A percentile compares a stretch with the other conserved stretches of the same genome.
Evolutionary conservation across 2,113 vertebrate species (phyloP).

Genomic region (Oriolus oriolus): DNA sequence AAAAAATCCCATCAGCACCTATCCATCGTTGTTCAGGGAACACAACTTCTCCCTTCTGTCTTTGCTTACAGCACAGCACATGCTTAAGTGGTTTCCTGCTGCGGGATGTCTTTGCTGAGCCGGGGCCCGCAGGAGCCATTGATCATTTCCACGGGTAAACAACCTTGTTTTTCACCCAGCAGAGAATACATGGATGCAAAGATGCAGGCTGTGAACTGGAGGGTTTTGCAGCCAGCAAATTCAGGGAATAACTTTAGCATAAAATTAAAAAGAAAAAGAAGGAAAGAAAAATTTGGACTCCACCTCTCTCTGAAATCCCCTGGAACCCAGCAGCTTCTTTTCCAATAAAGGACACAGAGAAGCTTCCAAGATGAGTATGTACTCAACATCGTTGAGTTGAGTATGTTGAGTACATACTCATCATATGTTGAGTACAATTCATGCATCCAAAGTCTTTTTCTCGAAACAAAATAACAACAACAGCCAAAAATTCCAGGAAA

Average conservation of each 20-base stretch:
- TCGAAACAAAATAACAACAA: background rate
- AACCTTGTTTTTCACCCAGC: constrained; percentile 19
- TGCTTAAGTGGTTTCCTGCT: constrained; percentile 18
- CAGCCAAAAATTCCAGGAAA: background rate
- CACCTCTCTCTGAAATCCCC: background rate
- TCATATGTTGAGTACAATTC: too few species aligned
- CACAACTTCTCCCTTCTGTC: background rate
- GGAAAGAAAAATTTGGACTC: background rate
- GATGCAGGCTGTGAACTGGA: background rate
- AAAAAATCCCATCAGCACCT: background rate
- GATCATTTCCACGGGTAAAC: constrained; percentile 34
- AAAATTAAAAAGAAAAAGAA: background rate
- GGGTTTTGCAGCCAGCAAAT: background rate
- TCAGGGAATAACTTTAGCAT: background rate
- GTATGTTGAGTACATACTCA: too few species aligned
- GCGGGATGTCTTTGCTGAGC: background rate
- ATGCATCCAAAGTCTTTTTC: background rate
- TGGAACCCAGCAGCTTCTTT: background rate
- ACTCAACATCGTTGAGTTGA: too few species aligned
- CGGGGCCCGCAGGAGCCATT: background rate
- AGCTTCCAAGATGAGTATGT: background rate
- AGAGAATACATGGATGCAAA: background rate
- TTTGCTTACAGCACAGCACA: background rate
- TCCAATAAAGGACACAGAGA: background rate
- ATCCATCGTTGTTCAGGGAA: background rate